These are phyloP conservation scores for Drosophila quinaria DNA, from an alignment of 2,888 invertebrate species.

Conservation along the genomic window DNA sequence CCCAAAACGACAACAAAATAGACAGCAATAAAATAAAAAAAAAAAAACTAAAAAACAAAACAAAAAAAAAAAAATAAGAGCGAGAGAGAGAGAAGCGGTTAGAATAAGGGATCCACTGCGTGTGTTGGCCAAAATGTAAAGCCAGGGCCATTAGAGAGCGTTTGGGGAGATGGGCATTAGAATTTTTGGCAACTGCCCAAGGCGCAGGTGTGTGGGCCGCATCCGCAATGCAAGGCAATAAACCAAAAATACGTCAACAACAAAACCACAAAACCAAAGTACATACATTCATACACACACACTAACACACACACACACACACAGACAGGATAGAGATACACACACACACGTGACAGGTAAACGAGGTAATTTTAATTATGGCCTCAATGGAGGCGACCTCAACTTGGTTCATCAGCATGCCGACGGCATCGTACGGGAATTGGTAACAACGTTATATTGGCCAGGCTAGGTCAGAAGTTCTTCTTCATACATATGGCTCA, in stretches of 20 bases:
- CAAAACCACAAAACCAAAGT: conserved; percentile 66
- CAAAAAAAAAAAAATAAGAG: conserved; percentile 20
- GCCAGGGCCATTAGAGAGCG: conserved; percentile 32
- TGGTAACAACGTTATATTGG: conserved; percentile 6
- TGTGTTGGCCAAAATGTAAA: conserved; percentile 29
- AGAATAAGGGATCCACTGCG: conserved; percentile 22
- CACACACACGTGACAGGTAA: conserved; percentile 60
- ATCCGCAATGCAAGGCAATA: conserved; percentile 80
- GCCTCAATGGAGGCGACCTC: conserved; percentile 60
- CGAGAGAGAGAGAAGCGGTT: neutral
- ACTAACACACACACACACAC: neutral
- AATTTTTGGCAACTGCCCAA: conserved; percentile 53
- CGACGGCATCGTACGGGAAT: conserved; percentile 37
- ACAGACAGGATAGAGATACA: conserved; percentile 1
- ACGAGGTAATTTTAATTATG: conserved; percentile 81
- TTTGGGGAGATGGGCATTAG: conserved; percentile 54
- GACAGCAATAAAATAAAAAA: conserved; percentile 65
- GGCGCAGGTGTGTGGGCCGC: conserved; percentile 48
- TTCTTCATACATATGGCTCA: neutral
- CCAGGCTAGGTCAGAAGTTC: conserved; percentile 5
- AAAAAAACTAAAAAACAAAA: conserved; percentile 19
- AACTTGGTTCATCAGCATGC: conserved; percentile 67
- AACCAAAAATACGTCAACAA: conserved; percentile 78
- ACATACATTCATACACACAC: conserved; percentile 31
- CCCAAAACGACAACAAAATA: conserved; percentile 48